Conservation (phyloP, 2,797 vertebrate species). For the Xenops minutus region DNA sequence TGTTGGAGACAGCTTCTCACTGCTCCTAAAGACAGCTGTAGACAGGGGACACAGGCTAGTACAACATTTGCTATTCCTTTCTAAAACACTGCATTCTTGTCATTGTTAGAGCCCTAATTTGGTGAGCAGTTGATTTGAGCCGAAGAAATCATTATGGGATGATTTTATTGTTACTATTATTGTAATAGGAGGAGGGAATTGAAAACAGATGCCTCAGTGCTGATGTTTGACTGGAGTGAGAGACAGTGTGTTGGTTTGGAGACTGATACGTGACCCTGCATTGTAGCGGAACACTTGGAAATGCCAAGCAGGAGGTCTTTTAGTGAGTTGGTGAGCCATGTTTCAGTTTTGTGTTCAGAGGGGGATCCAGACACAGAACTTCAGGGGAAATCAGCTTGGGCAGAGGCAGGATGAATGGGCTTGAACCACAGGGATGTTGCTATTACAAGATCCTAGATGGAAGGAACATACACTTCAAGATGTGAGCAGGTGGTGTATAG, state of each 20-base stretch:
- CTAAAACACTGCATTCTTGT: background rate
- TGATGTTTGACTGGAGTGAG: background rate
- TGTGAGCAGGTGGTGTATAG: background rate
- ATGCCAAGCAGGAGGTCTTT: background rate
- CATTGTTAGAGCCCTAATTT: background rate
- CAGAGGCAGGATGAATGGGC: background rate
- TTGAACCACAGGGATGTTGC: background rate
- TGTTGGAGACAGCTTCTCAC: background rate
- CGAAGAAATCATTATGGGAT: background rate
- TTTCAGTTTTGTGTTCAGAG: background rate
- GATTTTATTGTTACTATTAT: background rate
- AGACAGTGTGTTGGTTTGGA: background rate
- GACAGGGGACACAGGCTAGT: background rate
- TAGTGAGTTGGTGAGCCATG: background rate
- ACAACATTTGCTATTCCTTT: background rate
- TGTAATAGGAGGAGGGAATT: background rate
- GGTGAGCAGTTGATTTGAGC: background rate
- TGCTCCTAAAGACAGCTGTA: background rate
- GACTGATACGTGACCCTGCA: background rate
- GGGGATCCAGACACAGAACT: background rate
- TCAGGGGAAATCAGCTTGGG: background rate
- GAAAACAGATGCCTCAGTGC: background rate
- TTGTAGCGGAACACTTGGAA: background rate
- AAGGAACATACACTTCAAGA: background rate
- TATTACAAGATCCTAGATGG: background rate